Evolutionary conservation across 1,140 invertebrate species (phyloP).

Genomic region (Spodoptera litura): DNA sequence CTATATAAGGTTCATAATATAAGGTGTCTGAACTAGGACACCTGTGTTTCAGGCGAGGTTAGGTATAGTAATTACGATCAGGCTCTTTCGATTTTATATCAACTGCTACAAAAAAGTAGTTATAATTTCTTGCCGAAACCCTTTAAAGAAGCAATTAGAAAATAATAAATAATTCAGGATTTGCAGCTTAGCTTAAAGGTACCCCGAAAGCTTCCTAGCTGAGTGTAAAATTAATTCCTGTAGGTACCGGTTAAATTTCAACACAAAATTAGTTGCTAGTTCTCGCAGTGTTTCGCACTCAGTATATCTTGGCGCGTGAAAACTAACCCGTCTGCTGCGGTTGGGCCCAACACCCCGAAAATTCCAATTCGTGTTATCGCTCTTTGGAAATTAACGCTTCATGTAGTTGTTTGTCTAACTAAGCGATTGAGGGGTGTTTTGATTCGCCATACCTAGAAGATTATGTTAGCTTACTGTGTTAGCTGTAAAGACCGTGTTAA

Average conservation of each 20-base stretch:
- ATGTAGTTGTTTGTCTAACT: neutral
- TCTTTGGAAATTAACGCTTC: slow-evolving; percentile 29
- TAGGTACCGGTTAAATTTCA: neutral
- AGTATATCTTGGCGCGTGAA: slow-evolving; percentile 21
- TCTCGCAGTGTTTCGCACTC: slow-evolving; percentile 15
- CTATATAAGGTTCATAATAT: too few species aligned
- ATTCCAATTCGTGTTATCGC: slow-evolving; percentile 15
- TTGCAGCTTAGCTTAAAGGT: neutral
- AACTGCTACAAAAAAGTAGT: too few species aligned
- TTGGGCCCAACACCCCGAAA: slow-evolving; percentile 20
- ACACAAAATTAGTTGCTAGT: neutral
- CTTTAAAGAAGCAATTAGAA: too few species aligned
- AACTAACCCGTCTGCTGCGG: slow-evolving; percentile 29
- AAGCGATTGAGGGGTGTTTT: slow-evolving; percentile 21
- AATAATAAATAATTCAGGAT: too few species aligned
- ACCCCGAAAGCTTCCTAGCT: neutral
- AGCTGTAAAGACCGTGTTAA: too few species aligned
- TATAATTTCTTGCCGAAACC: too few species aligned
- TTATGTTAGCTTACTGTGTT: too few species aligned
- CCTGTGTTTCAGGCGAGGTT: too few species aligned
- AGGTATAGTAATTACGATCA: too few species aligned
- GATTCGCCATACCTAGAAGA: neutral
- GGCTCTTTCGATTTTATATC: too few species aligned
- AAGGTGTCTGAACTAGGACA: too few species aligned
- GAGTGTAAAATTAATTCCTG: slow-evolving; percentile 1